Conservation (phyloP, 2,797 vertebrate genomes). For the Falco concolor region DNA sequence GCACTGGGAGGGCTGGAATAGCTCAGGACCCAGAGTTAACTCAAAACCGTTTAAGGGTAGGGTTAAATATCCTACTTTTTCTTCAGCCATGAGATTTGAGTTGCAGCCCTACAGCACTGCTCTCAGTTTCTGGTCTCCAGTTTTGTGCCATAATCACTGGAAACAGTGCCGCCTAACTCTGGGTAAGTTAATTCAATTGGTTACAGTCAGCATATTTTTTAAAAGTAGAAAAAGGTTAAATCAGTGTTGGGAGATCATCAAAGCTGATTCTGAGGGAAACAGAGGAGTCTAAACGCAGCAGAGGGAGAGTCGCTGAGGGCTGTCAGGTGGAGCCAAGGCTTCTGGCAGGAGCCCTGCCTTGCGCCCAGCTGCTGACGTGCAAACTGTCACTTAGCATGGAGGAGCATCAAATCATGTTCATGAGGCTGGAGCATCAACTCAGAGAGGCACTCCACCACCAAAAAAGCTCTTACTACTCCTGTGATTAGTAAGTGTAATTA, state of each 20-base stretch:
- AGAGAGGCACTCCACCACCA: neutral
- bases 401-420: neutral
- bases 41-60: neutral
- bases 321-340: neutral
- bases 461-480: neutral
- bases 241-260: neutral
- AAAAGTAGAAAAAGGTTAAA: neutral
- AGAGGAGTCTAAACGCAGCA: neutral
- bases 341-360: neutral
- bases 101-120: neutral
- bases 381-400: neutral
- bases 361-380: neutral
- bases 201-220: neutral
- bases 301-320: neutral
- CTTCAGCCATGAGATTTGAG: neutral
- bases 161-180: neutral
- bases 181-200: neutral
- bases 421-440: neutral
- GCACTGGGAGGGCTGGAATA: neutral
- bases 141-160: neutral
- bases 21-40: neutral
- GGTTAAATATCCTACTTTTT: neutral
- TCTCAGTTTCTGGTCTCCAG: neutral
- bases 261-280: neutral
- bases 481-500: constrained; percentile 31